phyloP scores from a whole-genome alignment of 2,113 vertebrate species.

The Aptenodytes forsteri region DNA sequence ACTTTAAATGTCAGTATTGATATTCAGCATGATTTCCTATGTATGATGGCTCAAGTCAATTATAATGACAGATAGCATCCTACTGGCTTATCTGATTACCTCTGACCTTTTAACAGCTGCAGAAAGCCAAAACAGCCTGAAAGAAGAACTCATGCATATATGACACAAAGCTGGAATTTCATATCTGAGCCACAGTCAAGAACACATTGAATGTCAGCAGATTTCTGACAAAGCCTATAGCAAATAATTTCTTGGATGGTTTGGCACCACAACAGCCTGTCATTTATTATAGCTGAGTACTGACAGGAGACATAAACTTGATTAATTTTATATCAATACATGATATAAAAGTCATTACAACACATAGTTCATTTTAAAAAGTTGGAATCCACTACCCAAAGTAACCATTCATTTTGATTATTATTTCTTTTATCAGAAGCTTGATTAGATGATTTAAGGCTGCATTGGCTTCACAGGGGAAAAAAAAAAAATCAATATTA shows the following conservation, averaged over 20 bases:
- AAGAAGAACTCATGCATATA: conserved; percentile 60
- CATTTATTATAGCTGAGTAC: conserved; percentile 44
- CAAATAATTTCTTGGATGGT: conserved; percentile 68
- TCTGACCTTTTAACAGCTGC: conserved; percentile 73
- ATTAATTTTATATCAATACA: conserved; percentile 60
- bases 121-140: conserved; percentile 59
- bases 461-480: neutral
- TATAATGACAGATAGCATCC: conserved; percentile 68
- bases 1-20: conserved; percentile 59
- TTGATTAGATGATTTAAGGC: neutral
- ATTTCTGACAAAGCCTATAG: conserved; percentile 64
- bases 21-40: conserved; percentile 56
- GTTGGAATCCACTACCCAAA: neutral
- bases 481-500: neutral
- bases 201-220: conserved; percentile 62
- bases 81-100: conserved; percentile 69
- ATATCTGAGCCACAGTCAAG: conserved; percentile 43
- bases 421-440: conserved; percentile 10
- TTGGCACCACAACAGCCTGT: conserved; percentile 53
- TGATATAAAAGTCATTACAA: conserved; percentile 19
- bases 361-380: neutral
- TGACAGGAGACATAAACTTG: conserved; percentile 55
- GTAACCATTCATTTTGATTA: conserved; percentile 3
- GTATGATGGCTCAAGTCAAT: conserved; percentile 66
- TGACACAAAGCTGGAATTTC: conserved; percentile 64